Conservation (phyloP, 2,113 vertebrate species). For the Cebidichthys violaceus region DNA sequence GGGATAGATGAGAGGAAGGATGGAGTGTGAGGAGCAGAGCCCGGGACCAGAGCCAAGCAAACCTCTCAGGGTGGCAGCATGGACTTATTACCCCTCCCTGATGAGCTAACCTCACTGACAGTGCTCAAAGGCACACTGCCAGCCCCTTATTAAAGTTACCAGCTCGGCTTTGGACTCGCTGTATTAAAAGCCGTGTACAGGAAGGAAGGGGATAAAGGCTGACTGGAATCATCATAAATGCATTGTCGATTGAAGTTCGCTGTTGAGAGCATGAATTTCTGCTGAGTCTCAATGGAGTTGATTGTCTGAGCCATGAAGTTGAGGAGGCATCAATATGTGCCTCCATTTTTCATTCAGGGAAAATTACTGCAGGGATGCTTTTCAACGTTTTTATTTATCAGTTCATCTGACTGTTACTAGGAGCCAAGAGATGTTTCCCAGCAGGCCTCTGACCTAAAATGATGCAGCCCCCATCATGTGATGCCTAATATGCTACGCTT, state of each 20-base stretch:
- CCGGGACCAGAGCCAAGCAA: conserved; percentile 53
- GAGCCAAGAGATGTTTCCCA: conserved; percentile 34
- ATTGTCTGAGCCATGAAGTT: background rate
- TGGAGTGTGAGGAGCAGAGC: conserved; percentile 39
- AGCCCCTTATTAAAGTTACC: conserved; percentile 51
- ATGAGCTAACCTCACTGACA: conserved; percentile 56
- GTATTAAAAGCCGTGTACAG: conserved; percentile 32
- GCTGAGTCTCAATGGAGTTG: conserved; percentile 21
- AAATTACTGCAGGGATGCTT: conserved; percentile 24
- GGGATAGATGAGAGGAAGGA: conserved; percentile 63
- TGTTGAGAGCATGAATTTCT: conserved; percentile 18
- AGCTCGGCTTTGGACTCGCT: conserved; percentile 19
- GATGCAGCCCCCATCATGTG: background rate
- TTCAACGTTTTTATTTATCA: conserved; percentile 21
- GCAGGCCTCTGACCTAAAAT: conserved; percentile 23
- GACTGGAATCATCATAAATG: conserved; percentile 33
- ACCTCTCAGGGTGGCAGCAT: conserved; percentile 45
- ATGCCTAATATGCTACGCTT: conserved; percentile 8
- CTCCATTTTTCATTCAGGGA: conserved; percentile 18
- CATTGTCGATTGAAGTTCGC: background rate
- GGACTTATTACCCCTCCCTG: conserved; percentile 61
- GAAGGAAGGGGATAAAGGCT: conserved; percentile 21
- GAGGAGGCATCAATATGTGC: conserved; percentile 22
- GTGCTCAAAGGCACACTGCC: conserved; percentile 41
- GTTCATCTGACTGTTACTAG: conserved; percentile 20